phyloP scores from a whole-genome alignment of 2,797 vertebrate species.

The Centroberyx gerrardi region DNA sequence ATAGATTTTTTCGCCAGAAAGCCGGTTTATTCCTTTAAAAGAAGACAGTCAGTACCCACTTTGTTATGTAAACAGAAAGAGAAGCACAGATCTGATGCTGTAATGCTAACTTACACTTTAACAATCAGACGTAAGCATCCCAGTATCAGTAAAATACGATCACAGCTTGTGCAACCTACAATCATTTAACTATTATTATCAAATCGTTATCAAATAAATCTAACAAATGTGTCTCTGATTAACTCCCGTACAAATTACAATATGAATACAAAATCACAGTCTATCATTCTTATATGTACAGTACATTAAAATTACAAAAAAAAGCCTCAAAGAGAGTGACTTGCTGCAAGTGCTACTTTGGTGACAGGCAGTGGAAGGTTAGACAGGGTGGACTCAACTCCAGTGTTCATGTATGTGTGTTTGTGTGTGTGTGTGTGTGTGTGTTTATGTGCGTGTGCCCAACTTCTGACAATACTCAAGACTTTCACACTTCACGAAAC shows the following conservation, averaged over 20 bases:
- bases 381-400: constrained; percentile 55
- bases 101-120: constrained; percentile 4
- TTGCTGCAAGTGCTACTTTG: constrained; percentile 50
- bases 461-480: constrained; percentile 53
- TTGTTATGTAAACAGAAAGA: constrained; percentile 43
- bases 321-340: constrained; percentile 38
- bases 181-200: constrained; percentile 21
- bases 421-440: constrained; percentile 11
- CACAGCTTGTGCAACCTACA: constrained; percentile 36
- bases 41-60: constrained; percentile 21
- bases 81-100: constrained; percentile 37
- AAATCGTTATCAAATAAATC: constrained; percentile 23
- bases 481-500: constrained; percentile 52
- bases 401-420: constrained; percentile 23
- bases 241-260: constrained; percentile 53
- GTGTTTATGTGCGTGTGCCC: constrained; percentile 27
- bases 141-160: constrained; percentile 16
- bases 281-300: constrained; percentile 53
- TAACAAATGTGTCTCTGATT: constrained; percentile 42
- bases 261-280: constrained; percentile 55
- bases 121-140: not conserved
- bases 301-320: constrained; percentile 36
- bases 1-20: not conserved
- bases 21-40: constrained; percentile 18
- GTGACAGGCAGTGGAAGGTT: constrained; percentile 53